These are phyloP conservation scores for Pelodiscus sinensis DNA, from an alignment of 2,113 vertebrate genomes.

Conservation along the genomic window DNA sequence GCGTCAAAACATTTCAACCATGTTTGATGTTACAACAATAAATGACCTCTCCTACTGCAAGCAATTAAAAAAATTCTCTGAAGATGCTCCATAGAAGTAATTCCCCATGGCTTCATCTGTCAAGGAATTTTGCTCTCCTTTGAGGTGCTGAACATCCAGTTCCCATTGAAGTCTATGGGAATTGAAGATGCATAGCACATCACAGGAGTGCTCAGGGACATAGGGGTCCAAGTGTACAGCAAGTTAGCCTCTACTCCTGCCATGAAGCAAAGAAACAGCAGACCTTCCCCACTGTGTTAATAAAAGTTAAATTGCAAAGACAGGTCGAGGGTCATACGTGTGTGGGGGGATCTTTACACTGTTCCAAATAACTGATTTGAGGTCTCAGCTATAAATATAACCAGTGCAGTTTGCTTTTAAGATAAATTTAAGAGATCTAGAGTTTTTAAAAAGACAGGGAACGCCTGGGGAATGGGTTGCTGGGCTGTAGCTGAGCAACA, in stretches of 20 bases:
- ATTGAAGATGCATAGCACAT: not conserved
- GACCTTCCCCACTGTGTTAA: not conserved
- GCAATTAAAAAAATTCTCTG: not conserved
- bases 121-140: not conserved
- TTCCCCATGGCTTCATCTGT: not conserved
- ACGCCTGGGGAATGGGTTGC: slow-evolving; percentile 30
- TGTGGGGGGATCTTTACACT: not conserved
- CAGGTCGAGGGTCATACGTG: not conserved
- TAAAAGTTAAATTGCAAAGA: not conserved
- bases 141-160: not conserved
- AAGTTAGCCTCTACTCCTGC: not conserved
- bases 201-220: not conserved
- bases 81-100: not conserved
- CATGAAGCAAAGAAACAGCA: not conserved
- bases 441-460: slow-evolving; percentile 26
- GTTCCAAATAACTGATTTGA: not conserved
- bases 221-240: not conserved
- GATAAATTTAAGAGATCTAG: slow-evolving; percentile 8
- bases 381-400: not conserved
- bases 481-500: slow-evolving; percentile 55
- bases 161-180: not conserved
- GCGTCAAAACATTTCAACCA: not conserved
- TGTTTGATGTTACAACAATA: not conserved
- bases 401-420: slow-evolving; percentile 27
- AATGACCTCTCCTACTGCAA: not conserved